Conservation (phyloP, 2,888 invertebrate species). For the Aleiodes leptofemur region DNA sequence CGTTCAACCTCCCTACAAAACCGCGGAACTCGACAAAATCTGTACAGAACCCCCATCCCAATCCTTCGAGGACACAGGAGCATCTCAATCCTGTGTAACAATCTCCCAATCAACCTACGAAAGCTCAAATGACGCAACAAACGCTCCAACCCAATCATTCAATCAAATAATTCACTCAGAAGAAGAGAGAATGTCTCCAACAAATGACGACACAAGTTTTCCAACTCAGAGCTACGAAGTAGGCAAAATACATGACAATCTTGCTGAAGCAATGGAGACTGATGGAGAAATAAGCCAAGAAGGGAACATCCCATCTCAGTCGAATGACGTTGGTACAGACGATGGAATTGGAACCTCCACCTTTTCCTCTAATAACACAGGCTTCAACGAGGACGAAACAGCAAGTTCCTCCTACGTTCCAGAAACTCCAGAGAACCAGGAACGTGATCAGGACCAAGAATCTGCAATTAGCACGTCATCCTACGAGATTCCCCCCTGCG, state of each 20-base stretch:
- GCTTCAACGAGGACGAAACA: conserved; percentile 71
- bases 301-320: conserved; percentile 71
- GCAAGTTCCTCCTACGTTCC: conserved; percentile 73
- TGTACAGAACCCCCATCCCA: conserved; percentile 66
- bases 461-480: conserved; percentile 74
- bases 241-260: conserved; percentile 64
- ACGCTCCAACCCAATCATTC: conserved; percentile 70
- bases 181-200: background rate
- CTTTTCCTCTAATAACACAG: conserved; percentile 65
- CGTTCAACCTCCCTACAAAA: conserved; percentile 54
- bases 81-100: conserved; percentile 64
- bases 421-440: conserved; percentile 72
- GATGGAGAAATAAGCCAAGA: conserved; percentile 69
- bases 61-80: conserved; percentile 66
- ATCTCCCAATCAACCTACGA: conserved; percentile 6
- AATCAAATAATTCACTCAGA: conserved; percentile 67
- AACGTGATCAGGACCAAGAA: conserved; percentile 73
- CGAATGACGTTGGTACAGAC: conserved; percentile 68
- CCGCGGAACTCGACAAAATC: conserved; percentile 5
- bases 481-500: conserved; percentile 72
- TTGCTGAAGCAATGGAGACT: conserved; percentile 65
- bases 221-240: conserved; percentile 72
- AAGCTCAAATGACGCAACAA: conserved; percentile 53
- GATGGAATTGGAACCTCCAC: conserved; percentile 44
- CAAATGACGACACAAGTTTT: conserved; percentile 69